These are phyloP conservation scores for Uropsilus gracilis DNA, from an alignment of 2,113 vertebrate genomes.

Conservation along the genomic window DNA sequence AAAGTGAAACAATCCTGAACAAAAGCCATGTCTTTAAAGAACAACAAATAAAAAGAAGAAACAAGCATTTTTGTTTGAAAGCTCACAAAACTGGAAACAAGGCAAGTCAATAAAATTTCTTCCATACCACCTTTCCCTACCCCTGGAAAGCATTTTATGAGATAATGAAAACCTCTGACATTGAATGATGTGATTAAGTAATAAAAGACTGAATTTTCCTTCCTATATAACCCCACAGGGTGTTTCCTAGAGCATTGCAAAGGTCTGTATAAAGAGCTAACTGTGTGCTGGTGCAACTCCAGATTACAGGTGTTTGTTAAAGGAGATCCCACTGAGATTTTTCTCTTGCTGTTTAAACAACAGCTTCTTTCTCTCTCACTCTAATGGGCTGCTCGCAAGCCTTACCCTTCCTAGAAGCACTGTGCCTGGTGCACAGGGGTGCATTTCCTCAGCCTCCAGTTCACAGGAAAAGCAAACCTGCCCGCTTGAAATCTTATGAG, in stretches of 20 bases:
- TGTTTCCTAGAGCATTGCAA: slow-evolving; percentile 46
- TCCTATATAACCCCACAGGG: slow-evolving; percentile 71
- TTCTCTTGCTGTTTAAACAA: slow-evolving; percentile 62
- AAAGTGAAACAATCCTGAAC: slow-evolving; percentile 21
- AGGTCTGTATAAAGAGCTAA: slow-evolving; percentile 53
- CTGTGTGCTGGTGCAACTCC: slow-evolving; percentile 46
- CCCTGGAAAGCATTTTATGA: slow-evolving; percentile 78
- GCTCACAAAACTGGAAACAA: slow-evolving; percentile 73
- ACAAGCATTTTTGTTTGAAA: slow-evolving; percentile 49
- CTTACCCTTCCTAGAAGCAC: not conserved
- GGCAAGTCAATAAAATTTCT: slow-evolving; percentile 74
- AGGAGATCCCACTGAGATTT: slow-evolving; percentile 68
- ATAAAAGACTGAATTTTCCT: slow-evolving; percentile 74
- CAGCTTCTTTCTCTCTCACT: slow-evolving; percentile 50
- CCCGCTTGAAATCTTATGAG: not conserved
- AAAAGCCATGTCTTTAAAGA: slow-evolving; percentile 43
- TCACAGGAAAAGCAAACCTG: not conserved
- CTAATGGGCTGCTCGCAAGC: slow-evolving; percentile 45
- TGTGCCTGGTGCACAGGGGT: not conserved
- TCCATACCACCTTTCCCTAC: slow-evolving; percentile 70
- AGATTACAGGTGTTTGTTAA: slow-evolving; percentile 76
- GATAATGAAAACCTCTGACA: slow-evolving; percentile 77
- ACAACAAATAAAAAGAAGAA: slow-evolving; percentile 26
- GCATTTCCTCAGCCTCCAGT: not conserved
- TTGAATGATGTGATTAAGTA: slow-evolving; percentile 80